Evolutionary conservation across 1,140 invertebrate species (phyloP).

Genomic region (Bactericera cockerelli): DNA sequence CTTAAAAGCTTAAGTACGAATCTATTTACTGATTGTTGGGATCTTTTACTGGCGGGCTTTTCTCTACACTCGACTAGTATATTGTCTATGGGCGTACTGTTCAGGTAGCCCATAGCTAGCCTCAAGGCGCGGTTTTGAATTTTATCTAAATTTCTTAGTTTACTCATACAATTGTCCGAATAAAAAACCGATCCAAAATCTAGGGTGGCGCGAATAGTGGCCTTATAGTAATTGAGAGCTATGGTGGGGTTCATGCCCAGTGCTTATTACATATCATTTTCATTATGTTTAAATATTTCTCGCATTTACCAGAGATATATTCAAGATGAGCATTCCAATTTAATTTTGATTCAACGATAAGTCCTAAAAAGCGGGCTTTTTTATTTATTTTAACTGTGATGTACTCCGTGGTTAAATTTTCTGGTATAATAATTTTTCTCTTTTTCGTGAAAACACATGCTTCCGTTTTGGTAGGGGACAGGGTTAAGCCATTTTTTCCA

Average conservation of each 20-base stretch:
- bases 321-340: background rate
- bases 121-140: background rate
- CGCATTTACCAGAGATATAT: background rate
- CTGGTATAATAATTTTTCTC: background rate
- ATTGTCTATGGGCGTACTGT: background rate
- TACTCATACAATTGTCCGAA: background rate
- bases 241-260: background rate
- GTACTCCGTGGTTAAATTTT: background rate
- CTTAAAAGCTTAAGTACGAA: background rate
- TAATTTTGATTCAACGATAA: background rate
- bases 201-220: background rate
- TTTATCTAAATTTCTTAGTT: background rate
- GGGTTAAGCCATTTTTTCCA: background rate
- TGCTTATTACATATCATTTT: background rate
- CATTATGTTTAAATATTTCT: background rate
- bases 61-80: background rate
- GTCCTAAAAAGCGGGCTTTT: background rate
- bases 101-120: background rate
- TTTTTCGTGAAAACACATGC: background rate
- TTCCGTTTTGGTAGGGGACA: background rate
- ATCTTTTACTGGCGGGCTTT: background rate
- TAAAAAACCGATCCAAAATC: background rate
- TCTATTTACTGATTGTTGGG: background rate
- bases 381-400: background rate
- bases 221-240: background rate